phyloP scores from a whole-genome alignment of 1,140 invertebrate species.

The Nixonia krombeini region DNA sequence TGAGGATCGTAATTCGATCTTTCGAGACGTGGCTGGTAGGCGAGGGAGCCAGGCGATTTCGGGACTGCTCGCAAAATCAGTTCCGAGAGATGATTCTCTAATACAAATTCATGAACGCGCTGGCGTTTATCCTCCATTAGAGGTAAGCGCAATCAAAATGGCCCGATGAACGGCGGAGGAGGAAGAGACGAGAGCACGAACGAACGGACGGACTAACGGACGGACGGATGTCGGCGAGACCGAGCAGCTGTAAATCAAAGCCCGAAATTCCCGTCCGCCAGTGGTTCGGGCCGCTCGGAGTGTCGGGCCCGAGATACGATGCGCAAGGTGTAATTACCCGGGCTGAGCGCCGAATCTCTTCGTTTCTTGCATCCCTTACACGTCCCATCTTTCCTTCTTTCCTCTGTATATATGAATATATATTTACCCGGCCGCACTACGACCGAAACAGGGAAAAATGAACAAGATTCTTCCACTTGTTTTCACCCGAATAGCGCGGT shows the following conservation, averaged over 20 bases:
- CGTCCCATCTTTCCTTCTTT: conserved; percentile 19
- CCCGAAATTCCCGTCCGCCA: conserved; percentile 58
- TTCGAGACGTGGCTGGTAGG: no score
- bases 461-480: conserved; percentile 49
- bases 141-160: conserved; percentile 67
- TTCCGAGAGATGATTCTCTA: conserved; percentile 64
- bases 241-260: conserved; percentile 69
- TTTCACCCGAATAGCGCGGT: conserved; percentile 51
- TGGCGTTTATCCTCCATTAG: conserved; percentile 67
- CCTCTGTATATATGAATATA: conserved; percentile 22
- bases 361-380: conserved; percentile 28
- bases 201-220: conserved; percentile 20
- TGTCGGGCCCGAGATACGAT: conserved; percentile 40
- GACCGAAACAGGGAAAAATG: conserved; percentile 52
- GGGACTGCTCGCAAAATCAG: conserved; percentile 29
- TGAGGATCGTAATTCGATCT: no score
- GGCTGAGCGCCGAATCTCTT: conserved; percentile 26
- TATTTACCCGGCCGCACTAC: conserved; percentile 30
- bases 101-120: conserved; percentile 70
- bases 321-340: conserved; percentile 47
- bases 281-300: conserved; percentile 47
- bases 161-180: conserved; percentile 44
- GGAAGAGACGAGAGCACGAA: conserved; percentile 49
- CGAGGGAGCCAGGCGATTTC: no score
- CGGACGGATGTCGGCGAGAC: conserved; percentile 46